These are phyloP conservation scores for Parnassius orleans DNA, from an alignment of 2,888 invertebrate genomes.

Conservation along the genomic window DNA sequence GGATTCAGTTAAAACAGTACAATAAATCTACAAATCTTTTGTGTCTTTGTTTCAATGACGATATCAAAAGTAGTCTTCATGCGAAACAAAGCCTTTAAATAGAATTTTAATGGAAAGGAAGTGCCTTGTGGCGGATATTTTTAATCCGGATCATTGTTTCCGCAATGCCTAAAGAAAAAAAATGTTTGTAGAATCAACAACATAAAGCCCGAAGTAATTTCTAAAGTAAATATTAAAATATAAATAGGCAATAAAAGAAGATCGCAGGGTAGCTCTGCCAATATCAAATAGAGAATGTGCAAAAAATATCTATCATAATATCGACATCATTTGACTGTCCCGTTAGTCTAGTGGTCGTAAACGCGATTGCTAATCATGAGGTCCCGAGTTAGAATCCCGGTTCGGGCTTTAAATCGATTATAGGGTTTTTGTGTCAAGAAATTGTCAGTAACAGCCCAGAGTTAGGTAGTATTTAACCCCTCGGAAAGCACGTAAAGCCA, in stretches of 20 bases:
- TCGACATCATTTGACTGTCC: no score
- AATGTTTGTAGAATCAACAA: background rate
- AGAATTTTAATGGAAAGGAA: background rate
- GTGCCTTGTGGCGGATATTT: background rate
- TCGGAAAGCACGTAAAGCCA: no score
- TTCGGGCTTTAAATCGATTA: no score
- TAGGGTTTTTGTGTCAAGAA: no score
- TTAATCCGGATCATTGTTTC: slow-evolving; percentile 12
- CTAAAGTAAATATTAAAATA: slow-evolving; percentile 26
- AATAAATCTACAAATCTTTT: background rate
- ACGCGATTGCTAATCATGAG: no score
- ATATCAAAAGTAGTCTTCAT: background rate
- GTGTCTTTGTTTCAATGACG: background rate
- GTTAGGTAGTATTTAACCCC: no score
- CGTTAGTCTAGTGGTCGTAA: no score
- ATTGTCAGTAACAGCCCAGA: no score
- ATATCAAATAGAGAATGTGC: background rate
- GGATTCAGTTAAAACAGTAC: no score
- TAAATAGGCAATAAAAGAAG: slow-evolving; percentile 25
- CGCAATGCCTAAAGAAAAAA: background rate
- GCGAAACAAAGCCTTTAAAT: background rate
- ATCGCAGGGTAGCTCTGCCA: background rate
- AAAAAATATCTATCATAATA: no score
- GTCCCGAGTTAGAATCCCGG: no score
- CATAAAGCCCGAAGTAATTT: background rate